Conservation (phyloP, 2,888 invertebrate species). For the Stratiomys singularior region DNA sequence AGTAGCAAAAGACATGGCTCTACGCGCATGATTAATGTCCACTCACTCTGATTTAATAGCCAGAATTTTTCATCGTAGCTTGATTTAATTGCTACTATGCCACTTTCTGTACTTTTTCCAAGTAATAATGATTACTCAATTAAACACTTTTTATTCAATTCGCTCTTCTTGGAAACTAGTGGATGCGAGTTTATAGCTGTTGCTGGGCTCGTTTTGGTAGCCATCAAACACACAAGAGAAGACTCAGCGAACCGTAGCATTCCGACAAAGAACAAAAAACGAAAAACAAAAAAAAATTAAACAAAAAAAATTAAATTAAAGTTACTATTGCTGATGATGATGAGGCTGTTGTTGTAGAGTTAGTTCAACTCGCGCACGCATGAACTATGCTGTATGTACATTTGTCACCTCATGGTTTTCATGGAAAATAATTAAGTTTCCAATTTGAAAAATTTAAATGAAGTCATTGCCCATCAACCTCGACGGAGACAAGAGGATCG, state of each 20-base stretch:
- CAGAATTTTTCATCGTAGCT: constrained; percentile 6
- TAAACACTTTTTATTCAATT: constrained; percentile 13
- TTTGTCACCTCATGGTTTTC: constrained; percentile 26
- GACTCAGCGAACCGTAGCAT: background rate
- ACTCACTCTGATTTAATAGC: constrained; percentile 2
- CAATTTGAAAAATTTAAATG: constrained; percentile 26
- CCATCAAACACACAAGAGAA: background rate
- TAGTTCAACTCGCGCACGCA: background rate
- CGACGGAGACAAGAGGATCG: too few species aligned
- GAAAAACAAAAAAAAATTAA: too few species aligned
- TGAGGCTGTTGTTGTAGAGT: background rate
- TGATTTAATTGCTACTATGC: constrained; percentile 7
- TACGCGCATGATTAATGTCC: constrained; percentile 18
- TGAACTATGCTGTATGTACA: constrained; percentile 5
- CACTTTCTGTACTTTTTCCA: constrained; percentile 23
- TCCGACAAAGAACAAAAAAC: background rate
- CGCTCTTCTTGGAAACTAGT: constrained; percentile 13
- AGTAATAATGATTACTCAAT: constrained; percentile 30
- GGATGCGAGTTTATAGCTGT: background rate
- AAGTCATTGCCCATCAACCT: constrained; percentile 5
- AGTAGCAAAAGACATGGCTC: background rate
- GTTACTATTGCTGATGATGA: background rate
- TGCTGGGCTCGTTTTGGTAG: too few species aligned
- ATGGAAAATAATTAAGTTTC: constrained; percentile 17
- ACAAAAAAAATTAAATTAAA: too few species aligned